Base-by-base conservation (phyloP, 37 sponge, comb jelly and placozoan species). In the Trichoplax adhaerens region DNA sequence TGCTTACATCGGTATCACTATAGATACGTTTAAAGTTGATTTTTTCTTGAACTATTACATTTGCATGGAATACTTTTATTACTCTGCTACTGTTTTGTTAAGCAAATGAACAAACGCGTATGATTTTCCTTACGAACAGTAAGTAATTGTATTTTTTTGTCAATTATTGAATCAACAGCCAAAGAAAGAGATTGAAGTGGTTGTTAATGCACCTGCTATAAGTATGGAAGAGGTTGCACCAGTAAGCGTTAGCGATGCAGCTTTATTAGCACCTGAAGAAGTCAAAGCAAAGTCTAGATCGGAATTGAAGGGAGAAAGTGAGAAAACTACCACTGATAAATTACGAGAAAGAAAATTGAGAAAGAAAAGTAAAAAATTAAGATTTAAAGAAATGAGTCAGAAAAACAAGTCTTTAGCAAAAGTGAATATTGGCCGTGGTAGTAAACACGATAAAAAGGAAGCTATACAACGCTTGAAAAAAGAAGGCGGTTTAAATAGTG, bases 351-450 rank as follows among this genome's bases (percentile, higher is more conserved):
- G 65, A 63, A 62, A 66, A 47, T 65, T 65, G 58, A 74, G 64
- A 12, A 74, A 74, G 75, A 74, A 74, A 56, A 56, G 58, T 63
- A 65, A 74, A 52, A 29, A 84, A 50, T 64, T 81, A 2, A 72
- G 59, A 49, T 10, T 66, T 52, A 72, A 65, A 4, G 68, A 79
- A 63, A 71, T 61, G 52, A 61, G 50, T 1, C 58, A 75, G 12
- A 72, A 65, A 6, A 77, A 86, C 3, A 82, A 76, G 58, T 46
- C 79, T 7, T 61, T 82, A 51, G 49, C 62, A 7, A 84, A 71
- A 59, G 70, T 81, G 1, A 75, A 74, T 52, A 77, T 77, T 5
- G 83, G 83, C 0, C 65, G 74, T 6, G 90, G 86, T 0, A 89
- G 74, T 60, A 86, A 79, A 57, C 71, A 70, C 1, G 67, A 69